Base-by-base conservation (phyloP, 2,888 invertebrate genomes). In the Alviniconcha strummeri region DNA sequence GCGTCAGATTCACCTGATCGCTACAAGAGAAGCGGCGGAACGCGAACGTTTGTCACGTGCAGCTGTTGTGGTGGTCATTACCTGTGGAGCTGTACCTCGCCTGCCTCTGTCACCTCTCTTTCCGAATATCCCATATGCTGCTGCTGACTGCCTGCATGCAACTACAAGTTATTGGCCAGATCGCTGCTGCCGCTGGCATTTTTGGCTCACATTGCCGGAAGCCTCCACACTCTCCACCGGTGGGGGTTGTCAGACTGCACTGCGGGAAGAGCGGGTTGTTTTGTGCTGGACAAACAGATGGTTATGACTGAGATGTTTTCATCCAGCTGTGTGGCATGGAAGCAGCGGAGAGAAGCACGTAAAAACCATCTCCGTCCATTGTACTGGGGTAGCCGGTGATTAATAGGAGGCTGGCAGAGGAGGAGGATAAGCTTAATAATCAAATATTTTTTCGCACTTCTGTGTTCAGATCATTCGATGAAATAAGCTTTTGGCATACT, bases 1-100 rank as follows among this genome's bases (percentile, higher is more conserved):
- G 1, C n/a, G n/a, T n/a, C 69, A 69, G 69, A 15, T 17, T 52
- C 54, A 74, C 74, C 36, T 52, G 52, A 36, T 2, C 36, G 9
- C 11, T 1, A 74, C 52, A n/a, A 36, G 52, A 54, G 4, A 74
- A 74, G 52, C 71, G 6, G 15, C 5, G 55, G 72, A 13, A 72
- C 54, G 8, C 55, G 57, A 57, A 77, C 57, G 57, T 19, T 9
- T 19, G 19, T 55, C 76, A 77, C 76, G 76, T 77, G 76, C 76
- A 57, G 57, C 76, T 57, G 56, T 77, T 57, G 57, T 57, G 76
- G 17, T 55, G 56, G 55, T 13, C 15, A 55, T 19, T 19, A 19
- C 57, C 17, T 77, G 5, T 17, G n/a, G 55, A 75, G 8, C 5
- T 75, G 13, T 54, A 4, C 60, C 55, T 55, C 9, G 75, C 8